A percentile compares a stretch with the other conserved stretches of the same genome.
Conservation (phyloP, 2,797 vertebrate genomes). For the Anguilla anguilla region DNA sequence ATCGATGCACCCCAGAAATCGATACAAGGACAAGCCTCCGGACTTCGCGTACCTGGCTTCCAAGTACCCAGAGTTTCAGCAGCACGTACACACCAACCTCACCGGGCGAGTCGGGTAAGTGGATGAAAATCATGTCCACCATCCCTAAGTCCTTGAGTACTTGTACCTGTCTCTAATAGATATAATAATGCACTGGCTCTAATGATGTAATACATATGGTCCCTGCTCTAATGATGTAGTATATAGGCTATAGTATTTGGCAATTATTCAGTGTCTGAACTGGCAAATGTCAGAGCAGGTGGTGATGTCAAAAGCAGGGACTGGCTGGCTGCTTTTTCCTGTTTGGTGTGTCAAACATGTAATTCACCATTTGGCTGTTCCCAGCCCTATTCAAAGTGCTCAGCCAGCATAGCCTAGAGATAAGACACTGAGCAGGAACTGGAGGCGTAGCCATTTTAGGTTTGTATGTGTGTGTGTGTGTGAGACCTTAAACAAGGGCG, state of each 20-base stretch:
- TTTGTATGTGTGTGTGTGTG: too few species aligned
- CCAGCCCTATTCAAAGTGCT: too few species aligned
- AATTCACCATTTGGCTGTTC: too few species aligned
- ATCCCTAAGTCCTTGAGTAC: too few species aligned
- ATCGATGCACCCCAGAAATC: constrained; percentile 88
- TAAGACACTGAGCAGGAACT: too few species aligned
- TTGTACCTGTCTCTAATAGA: too few species aligned
- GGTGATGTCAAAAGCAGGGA: not conserved
- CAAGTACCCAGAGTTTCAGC: constrained; percentile 87
- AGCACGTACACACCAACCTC: constrained; percentile 82
- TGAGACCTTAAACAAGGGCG: too few species aligned
- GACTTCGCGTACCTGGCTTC: constrained; percentile 86
- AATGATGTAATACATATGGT: not conserved
- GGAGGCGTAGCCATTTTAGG: too few species aligned
- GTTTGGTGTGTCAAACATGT: too few species aligned
- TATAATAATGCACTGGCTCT: not conserved
- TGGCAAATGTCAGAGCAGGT: not conserved
- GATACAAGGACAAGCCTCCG: constrained; percentile 88
- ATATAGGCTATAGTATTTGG: not conserved
- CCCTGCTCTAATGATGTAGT: not conserved
- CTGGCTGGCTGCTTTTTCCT: not conserved
- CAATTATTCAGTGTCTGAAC: not conserved
- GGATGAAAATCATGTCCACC: too few species aligned
- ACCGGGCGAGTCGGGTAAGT: constrained; percentile 82
- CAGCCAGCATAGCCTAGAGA: too few species aligned